Evolutionary conservation across 2,113 vertebrate genomes (phyloP), one percentile per base, ranked within the genome.

Genomic region (Myiagra hebetior): DNA sequence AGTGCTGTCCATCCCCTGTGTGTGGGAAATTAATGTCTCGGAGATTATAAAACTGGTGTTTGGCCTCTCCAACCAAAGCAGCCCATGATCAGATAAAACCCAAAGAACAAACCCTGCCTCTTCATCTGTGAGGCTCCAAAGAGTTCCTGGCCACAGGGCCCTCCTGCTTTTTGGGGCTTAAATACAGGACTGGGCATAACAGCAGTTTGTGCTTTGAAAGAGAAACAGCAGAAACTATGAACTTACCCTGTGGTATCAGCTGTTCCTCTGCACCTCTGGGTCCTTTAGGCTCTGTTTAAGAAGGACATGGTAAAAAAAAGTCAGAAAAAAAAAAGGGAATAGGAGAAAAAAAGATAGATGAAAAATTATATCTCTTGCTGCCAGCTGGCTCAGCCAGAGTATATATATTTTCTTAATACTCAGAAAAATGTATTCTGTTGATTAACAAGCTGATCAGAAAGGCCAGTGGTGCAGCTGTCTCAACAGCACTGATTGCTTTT

Each of bases 371-470:
- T 75, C 64, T 80, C 46, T 30, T 15, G 13, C 65, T 95, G 94
- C 97, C 94, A 95, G 15, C 21, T 95, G 94, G 93, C 91, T 94
- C 76, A 85, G 85, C 4, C 76, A 70, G 47, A 91, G 44, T 27
- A 47, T 47, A 84, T 92, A 35, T 72, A 72, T 96, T 91, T 94
- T 89, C 89, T 76, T 85, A 91, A 86, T 91, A 57, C 68, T 91
- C 56, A 90, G 75, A 89, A 84, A 93, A 91, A 94, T n/a, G 30
- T 76, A 68, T 84, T 74, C 85, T 95, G 93, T 88, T 96, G 95
- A 95, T 96, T 95, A 95, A 93, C 85, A 91, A 93, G 91, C 89
- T 94, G 94, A 88, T 95, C 87, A 91, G 93, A 90, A 83, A 77
- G 93, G 62, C 79, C 96, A 95, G 85, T 2, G 4, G 63, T 78